These are phyloP conservation scores for Mesembrinibis cayennensis DNA, from an alignment of 2,113 vertebrate genomes.

Conservation along the genomic window DNA sequence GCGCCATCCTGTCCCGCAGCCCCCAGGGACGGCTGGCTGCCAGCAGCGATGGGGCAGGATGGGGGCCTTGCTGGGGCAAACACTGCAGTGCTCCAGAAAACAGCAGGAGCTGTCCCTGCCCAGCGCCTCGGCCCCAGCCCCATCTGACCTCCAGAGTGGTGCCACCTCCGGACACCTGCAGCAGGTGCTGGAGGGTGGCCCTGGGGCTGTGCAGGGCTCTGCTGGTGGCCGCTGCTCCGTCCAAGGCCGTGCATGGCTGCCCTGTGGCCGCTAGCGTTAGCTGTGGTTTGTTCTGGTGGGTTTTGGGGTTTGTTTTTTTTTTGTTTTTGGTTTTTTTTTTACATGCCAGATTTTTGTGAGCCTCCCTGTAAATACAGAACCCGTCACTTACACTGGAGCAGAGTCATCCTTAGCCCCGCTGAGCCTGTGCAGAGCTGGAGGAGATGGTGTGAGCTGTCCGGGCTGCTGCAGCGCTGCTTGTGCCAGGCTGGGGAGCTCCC, in stretches of 20 bases:
- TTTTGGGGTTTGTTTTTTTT: too few relatives aligned
- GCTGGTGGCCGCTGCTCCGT: background rate
- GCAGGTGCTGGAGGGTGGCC: background rate
- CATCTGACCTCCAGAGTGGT: rapidly evolving
- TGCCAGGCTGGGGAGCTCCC: background rate
- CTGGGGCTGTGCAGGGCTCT: background rate
- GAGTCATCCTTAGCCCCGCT: background rate
- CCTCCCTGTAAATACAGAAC: background rate
- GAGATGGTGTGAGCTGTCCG: background rate
- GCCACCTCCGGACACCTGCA: background rate
- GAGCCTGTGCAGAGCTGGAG: rapidly evolving
- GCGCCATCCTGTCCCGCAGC: background rate
- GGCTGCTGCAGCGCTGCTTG: background rate
- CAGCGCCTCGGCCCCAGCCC: rapidly evolving
- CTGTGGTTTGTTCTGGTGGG: background rate
- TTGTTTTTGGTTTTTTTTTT: background rate
- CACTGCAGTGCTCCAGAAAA: background rate
- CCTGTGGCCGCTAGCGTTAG: rapidly evolving
- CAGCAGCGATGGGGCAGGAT: background rate
- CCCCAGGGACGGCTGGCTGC: background rate
- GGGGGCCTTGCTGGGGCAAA: background rate
- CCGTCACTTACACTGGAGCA: background rate
- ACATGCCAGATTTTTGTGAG: background rate
- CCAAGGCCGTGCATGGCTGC: background rate
- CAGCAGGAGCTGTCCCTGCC: background rate